phyloP scores from a whole-genome alignment of 2,888 invertebrate species.

The Halictus ligatus region DNA sequence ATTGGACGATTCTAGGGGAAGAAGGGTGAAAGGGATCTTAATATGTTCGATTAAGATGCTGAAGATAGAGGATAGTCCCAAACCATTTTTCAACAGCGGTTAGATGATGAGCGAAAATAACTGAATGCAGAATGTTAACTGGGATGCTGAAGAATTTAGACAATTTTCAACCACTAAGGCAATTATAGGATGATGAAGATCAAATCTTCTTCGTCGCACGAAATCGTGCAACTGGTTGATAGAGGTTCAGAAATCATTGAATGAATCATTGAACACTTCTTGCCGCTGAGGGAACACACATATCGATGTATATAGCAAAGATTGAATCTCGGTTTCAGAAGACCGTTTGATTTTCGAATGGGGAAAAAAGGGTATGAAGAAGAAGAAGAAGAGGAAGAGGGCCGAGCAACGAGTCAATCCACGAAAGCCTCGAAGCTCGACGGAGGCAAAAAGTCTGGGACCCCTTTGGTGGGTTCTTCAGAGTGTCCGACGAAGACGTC shows the following conservation, averaged over 20 bases:
- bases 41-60: neutral
- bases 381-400: neutral
- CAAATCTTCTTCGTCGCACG: neutral
- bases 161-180: too few relatives aligned
- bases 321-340: neutral
- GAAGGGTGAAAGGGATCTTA: neutral
- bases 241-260: neutral
- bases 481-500: neutral
- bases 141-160: too few relatives aligned
- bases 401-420: slow-evolving; percentile 1
- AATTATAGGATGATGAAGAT: neutral
- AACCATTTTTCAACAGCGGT: too few relatives aligned
- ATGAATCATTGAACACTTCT: neutral
- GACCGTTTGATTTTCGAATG: slow-evolving; percentile 2
- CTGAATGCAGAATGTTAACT: too few relatives aligned
- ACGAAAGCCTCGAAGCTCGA: neutral
- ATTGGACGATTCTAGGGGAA: neutral
- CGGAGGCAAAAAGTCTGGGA: neutral
- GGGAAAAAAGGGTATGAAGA: neutral
- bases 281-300: neutral
- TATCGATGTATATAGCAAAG: neutral
- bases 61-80: neutral
- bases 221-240: too few relatives aligned
- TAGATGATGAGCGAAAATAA: too few relatives aligned
- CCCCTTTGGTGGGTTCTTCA: neutral